Evolutionary conservation across 2,888 invertebrate species (phyloP).

Genomic region (Eutolmus rufibarbis): DNA sequence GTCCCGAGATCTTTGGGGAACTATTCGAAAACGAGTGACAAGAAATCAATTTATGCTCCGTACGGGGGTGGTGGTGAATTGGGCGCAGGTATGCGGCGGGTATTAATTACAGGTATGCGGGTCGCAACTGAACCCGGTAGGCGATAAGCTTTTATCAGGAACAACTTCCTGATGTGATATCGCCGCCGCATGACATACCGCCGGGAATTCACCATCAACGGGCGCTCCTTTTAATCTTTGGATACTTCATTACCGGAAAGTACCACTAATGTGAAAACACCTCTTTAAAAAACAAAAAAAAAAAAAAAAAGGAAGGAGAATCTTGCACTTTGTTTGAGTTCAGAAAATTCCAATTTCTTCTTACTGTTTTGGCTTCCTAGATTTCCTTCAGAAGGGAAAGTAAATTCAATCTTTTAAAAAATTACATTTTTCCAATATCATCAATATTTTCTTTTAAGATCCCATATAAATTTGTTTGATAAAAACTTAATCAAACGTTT

Average conservation of each 20-base stretch:
- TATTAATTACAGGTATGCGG: neutral
- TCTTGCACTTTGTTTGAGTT: neutral
- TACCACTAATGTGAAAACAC: neutral
- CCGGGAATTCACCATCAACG: neutral
- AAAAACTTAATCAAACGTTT: too few species aligned
- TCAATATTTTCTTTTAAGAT: too few species aligned
- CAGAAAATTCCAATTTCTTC: neutral
- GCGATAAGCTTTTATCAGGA: neutral
- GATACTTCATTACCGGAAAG: neutral
- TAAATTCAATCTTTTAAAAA: too few species aligned
- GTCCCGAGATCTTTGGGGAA: neutral
- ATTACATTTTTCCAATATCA: too few species aligned
- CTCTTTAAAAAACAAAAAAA: neutral
- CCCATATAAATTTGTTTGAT: too few species aligned
- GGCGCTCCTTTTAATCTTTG: neutral
- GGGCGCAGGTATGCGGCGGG: neutral
- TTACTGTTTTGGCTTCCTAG: neutral
- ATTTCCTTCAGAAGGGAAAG: too few species aligned
- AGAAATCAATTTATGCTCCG: constrained; percentile 26
- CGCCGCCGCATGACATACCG: neutral
- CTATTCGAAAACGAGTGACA: constrained; percentile 27
- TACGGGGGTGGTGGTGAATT: neutral
- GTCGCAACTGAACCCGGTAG: neutral
- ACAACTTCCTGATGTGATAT: neutral
- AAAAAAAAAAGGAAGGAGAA: neutral